Percentiles rank a stretch among this genome's conserved stretches.
Evolutionary conservation across 2,797 vertebrate genomes (phyloP).

Genomic region (Esox lucius): DNA sequence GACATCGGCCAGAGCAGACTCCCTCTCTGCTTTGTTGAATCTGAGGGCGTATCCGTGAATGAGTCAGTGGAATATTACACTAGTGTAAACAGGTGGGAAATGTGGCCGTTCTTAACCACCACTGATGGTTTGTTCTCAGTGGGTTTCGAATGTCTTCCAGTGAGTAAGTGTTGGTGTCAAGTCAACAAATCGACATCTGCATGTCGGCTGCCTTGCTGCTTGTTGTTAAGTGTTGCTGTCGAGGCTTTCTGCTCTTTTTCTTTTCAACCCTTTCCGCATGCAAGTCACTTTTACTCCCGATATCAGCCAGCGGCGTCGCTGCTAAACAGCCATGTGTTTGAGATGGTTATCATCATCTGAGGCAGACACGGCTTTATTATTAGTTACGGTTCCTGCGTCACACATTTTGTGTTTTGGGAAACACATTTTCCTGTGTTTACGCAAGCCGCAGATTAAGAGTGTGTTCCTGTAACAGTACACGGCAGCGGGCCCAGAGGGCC

Average conservation of each 20-base stretch:
- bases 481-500: neutral
- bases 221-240: too few species aligned
- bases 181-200: neutral
- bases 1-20: too few species aligned
- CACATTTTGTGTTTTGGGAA: neutral
- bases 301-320: too few species aligned
- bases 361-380: constrained; percentile 3
- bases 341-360: neutral
- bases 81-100: constrained; percentile 14
- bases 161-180: too few species aligned
- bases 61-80: constrained; percentile 30
- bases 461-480: neutral
- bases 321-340: too few species aligned
- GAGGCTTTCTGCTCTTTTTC: neutral
- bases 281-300: too few species aligned
- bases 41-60: neutral
- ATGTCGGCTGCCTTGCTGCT: too few species aligned
- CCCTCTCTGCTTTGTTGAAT: neutral
- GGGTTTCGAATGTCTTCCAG: neutral
- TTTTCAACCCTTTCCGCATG: too few species aligned
- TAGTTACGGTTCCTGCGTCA: constrained; percentile 13
- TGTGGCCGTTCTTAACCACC: constrained; percentile 16
- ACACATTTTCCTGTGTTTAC: constrained; percentile 18
- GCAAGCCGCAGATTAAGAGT: neutral
- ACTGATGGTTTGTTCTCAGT: constrained; percentile 7